A percentile compares a stretch with the other conserved stretches of the same genome.
Evolutionary conservation across 2,888 invertebrate species (phyloP).

Genomic region (Myopa testacea): DNA sequence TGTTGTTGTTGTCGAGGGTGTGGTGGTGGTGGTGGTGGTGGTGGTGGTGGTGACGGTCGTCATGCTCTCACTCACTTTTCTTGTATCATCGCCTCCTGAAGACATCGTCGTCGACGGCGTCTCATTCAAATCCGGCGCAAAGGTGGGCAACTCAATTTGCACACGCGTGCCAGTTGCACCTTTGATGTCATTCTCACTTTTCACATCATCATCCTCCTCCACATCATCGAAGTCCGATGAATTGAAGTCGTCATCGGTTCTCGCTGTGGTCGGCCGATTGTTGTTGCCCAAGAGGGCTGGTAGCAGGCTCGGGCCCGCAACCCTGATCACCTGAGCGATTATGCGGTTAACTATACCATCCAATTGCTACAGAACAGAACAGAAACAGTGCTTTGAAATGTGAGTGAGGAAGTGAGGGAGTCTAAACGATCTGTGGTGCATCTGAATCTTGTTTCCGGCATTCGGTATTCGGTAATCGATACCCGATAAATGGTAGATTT

Average conservation of each 20-base stretch:
- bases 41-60: constrained; percentile 24
- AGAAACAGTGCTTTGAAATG: constrained; percentile 24
- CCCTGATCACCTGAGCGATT: constrained; percentile 74
- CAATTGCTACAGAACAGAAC: constrained; percentile 62
- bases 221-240: constrained; percentile 67
- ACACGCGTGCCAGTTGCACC: constrained; percentile 71
- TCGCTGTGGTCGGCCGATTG: constrained; percentile 46
- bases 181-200: constrained; percentile 44
- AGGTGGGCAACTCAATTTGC: constrained; percentile 75
- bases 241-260: constrained; percentile 66
- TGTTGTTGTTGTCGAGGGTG: constrained; percentile 39
- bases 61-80: constrained; percentile 58
- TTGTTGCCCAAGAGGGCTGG: constrained; percentile 60
- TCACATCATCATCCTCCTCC: constrained; percentile 49
- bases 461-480: background rate
- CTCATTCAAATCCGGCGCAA: constrained; percentile 73
- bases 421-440: background rate
- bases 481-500: too few relatives aligned
- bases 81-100: constrained; percentile 49
- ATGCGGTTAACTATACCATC: constrained; percentile 67
- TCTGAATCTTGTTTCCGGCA: background rate
- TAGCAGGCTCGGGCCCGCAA: constrained; percentile 79
- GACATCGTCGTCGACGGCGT: constrained; percentile 66
- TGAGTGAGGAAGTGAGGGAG: background rate
- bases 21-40: constrained; percentile 27